These are phyloP conservation scores for Brachyrhaphis roseni DNA, from an alignment of 2,797 vertebrate genomes.

Conservation along the genomic window DNA sequence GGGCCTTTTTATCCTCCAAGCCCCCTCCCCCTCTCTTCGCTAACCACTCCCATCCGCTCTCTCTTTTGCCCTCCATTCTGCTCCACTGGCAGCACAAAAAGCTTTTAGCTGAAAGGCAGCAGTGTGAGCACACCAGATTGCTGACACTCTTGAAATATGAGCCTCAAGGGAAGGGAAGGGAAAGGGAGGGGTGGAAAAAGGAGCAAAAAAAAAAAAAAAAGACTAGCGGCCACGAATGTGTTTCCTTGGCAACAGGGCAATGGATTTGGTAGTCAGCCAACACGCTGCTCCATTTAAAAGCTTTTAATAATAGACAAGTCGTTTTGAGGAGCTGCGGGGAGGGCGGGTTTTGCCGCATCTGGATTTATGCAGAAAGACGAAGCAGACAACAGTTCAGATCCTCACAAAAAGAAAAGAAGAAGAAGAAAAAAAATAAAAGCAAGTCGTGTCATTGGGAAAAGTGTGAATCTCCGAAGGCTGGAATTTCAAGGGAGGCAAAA, in stretches of 20 bases:
- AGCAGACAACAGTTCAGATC: slow-evolving; percentile 34
- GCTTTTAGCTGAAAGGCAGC: slow-evolving; percentile 99
- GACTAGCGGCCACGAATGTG: slow-evolving; percentile 53
- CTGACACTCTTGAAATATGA: slow-evolving; percentile 93
- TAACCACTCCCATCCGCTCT: slow-evolving; percentile 64
- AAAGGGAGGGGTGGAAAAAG: background rate
- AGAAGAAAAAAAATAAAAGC: slow-evolving; percentile 11
- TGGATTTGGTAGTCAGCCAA: slow-evolving; percentile 69
- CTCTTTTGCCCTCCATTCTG: slow-evolving; percentile 54
- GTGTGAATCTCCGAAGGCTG: slow-evolving; percentile 23
- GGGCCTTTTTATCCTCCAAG: slow-evolving; percentile 81
- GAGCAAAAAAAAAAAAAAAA: background rate
- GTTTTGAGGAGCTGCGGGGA: slow-evolving; percentile 42
- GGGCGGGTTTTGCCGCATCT: slow-evolving; percentile 51
- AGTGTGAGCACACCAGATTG: slow-evolving; percentile 87
- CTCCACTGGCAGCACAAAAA: slow-evolving; percentile 93
- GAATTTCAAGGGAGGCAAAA: slow-evolving; percentile 23
- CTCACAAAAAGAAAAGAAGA: slow-evolving; percentile 3
- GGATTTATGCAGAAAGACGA: slow-evolving; percentile 29
- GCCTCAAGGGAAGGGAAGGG: slow-evolving; percentile 49
- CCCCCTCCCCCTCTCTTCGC: slow-evolving; percentile 65
- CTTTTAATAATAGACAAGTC: slow-evolving; percentile 82
- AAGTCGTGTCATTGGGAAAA: slow-evolving; percentile 27
- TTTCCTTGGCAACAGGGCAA: slow-evolving; percentile 79
- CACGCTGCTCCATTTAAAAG: slow-evolving; percentile 82